Base-by-base conservation (phyloP, 2,888 invertebrate species). In the Acleris sparsana region DNA sequence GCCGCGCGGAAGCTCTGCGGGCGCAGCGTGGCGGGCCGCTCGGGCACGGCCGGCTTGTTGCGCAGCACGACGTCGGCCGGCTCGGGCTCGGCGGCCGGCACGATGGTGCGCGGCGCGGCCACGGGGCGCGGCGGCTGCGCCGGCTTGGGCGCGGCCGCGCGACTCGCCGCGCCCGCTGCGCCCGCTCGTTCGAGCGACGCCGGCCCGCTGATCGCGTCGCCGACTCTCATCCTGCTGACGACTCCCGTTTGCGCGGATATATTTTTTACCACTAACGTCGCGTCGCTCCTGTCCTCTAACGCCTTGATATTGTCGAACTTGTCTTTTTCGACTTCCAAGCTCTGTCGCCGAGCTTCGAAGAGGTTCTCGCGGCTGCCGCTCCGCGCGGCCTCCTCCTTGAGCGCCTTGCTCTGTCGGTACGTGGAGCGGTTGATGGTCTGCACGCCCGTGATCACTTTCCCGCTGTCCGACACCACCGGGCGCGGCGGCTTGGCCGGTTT, bases 21-120 rank as follows among this genome's bases (percentile, higher is more conserved):
- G 20, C 94, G 93, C 67, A 96, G 88, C 53, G 95, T 94, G 49
- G 95, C 94, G 57, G 97, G 97, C 63, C 97, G 93, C 83, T 97
- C 96, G 58, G 97, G 97, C 72, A 97, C 94, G 59, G 95, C 96
- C 6, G 97, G 97, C 85, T 97, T 97, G 80, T 94, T 90, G 29
- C 95, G 92, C 71, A 95, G 81, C 78, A 93, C 93, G 53, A 95
- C 94, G 53, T 84, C 86, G 43, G 76, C 85, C 25, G 80, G 82
- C 17, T 79, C 80, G 17, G 80, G 82, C 70, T 77, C 69, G 7
- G 67, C 44, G 46, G 68, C 72, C 18, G 88, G 87, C 67, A 87
- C 70, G 55, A 88, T 74, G 20, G 92, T 90, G 56, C 93, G 83
- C 63, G 93, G 93, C 67, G 93, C 88, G 20, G 93, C 93, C 29